Evolutionary conservation across 2,888 invertebrate genomes (phyloP), one percentile per base, ranked within the genome.

Genomic region (Andrena trimmerana): DNA sequence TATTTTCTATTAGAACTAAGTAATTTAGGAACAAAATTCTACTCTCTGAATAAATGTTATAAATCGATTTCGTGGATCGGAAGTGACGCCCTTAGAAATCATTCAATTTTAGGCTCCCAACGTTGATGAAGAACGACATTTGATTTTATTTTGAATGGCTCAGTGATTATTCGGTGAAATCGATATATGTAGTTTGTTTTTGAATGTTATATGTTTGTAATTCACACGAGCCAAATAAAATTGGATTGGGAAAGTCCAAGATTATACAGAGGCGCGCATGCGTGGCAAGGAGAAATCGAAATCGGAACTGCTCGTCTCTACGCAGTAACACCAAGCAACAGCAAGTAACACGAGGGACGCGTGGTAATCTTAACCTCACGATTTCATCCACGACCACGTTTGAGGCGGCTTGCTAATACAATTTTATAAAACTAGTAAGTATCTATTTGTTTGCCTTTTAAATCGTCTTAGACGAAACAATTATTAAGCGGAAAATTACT

Each of bases 311-410:
- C 4, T 7, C 20, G 33, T 31, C 13, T 33, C 13, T 63, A 48
- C 36, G 27, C 2, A 67, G 20, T 54, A 68, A 57, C 20, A 54
- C 24, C 8, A 24, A 57, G 24, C 36, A 68, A 57, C 20, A 52
- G 6, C 20, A 20, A 57, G 24, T 33, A 68, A 8, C 31, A 36
- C 7, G 27, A 52, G n/a, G 33, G 24, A 50, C 54, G 75, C 81
- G 50, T 80, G 70, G 4, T 80, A 1, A 8, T 70, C 33, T 29
- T 82, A 82, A 82, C 81, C 81, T 82, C 24, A 8, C 8, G 31
- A 52, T 1, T 0, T 4, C 0, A n/a, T 24, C 10, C 5, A 5
- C 20, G 36, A 81, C 81, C 81, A 81, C 80, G 80, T 81, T 81
- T 48, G 2, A 16, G 0, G 7, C 20, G 48, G 65, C 60, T 48